These are phyloP conservation scores for Smittia sp. DNA, from an alignment of 2,888 invertebrate genomes.

Conservation along the genomic window DNA sequence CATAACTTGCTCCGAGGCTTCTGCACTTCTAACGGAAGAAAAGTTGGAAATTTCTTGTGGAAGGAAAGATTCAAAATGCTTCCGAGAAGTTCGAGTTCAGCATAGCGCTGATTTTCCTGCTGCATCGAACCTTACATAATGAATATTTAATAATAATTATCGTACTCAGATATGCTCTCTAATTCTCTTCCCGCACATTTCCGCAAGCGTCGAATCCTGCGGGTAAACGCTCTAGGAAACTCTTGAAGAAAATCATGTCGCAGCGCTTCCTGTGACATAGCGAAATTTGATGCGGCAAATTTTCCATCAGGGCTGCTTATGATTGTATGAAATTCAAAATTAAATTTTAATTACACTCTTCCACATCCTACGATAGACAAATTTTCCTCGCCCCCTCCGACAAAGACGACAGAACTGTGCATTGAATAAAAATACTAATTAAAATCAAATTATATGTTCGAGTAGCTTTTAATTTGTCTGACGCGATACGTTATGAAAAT, in stretches of 20 bases:
- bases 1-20: too few species aligned
- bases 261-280: background rate
- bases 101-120: too few species aligned
- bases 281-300: background rate
- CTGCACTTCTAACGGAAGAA: too few species aligned
- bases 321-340: conserved; percentile 16
- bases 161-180: background rate
- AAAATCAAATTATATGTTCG: conserved; percentile 21
- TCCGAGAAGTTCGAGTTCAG: too few species aligned
- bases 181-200: background rate
- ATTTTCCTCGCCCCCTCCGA: background rate
- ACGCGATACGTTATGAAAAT: background rate
- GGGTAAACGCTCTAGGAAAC: background rate
- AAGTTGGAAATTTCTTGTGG: too few species aligned
- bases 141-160: conserved; percentile 8
- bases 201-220: background rate
- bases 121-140: conserved; percentile 1
- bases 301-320: background rate
- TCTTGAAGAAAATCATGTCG: too few species aligned
- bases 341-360: conserved; percentile 7
- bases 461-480: conserved; percentile 20
- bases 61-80: too few species aligned
- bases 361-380: background rate
- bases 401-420: background rate
- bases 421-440: conserved; percentile 13